These are phyloP conservation scores for Pentalonia nigronervosa DNA, from an alignment of 1,140 invertebrate genomes.

Conservation along the genomic window DNA sequence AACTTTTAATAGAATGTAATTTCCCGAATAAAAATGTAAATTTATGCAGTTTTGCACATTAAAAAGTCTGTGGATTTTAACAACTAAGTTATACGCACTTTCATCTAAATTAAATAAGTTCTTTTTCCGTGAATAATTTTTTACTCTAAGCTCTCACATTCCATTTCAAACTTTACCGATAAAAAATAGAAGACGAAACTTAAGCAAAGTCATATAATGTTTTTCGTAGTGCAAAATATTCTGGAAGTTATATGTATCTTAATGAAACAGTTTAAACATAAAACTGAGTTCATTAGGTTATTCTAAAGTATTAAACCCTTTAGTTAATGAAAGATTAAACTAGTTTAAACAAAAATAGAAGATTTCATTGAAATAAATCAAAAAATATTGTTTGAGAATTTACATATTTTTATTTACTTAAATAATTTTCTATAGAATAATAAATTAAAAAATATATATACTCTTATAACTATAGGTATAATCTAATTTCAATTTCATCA, in stretches of 20 bases:
- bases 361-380: background rate
- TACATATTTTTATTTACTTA: background rate
- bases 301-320: background rate
- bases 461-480: background rate
- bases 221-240: background rate
- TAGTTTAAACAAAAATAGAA: background rate
- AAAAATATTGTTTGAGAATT: background rate
- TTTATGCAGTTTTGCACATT: background rate
- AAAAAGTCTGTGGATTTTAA: background rate
- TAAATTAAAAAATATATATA: background rate
- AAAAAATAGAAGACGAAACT: background rate
- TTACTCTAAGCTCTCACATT: background rate
- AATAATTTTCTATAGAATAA: no score
- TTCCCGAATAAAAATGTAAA: background rate
- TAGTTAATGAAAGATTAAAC: background rate
- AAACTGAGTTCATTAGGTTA: background rate
- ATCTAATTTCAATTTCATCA: background rate
- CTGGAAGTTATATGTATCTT: background rate
- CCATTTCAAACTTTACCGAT: background rate
- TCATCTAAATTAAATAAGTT: background rate
- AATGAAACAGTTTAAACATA: background rate
- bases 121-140: background rate
- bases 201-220: background rate
- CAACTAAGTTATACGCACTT: background rate
- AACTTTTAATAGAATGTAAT: background rate